phyloP scores from a whole-genome alignment of 2,113 vertebrate genomes.

The Trichomycterus rosablanca region DNA sequence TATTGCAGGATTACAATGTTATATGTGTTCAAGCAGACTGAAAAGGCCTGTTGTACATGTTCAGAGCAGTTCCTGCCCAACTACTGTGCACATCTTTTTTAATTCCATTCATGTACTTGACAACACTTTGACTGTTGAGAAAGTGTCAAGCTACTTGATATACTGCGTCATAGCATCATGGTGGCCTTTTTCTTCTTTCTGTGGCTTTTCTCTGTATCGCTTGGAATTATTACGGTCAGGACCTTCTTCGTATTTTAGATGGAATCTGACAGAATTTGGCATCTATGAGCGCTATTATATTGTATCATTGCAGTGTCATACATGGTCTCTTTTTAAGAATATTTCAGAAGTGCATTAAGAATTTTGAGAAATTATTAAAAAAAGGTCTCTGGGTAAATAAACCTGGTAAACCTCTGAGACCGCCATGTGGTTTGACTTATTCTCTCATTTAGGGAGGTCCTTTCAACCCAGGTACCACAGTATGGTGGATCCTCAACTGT shows the following conservation, averaged over 20 bases:
- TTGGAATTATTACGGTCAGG: conserved; percentile 39
- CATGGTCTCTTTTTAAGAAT: conserved; percentile 1
- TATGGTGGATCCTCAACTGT: conserved; percentile 56
- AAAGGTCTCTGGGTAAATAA: too few relatives aligned
- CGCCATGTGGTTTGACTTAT: conserved; percentile 61
- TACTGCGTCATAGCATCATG: conserved; percentile 64
- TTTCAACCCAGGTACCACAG: conserved; percentile 56
- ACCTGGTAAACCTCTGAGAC: conserved; percentile 20
- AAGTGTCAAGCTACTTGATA: conserved; percentile 70
- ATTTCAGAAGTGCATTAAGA: too few relatives aligned
- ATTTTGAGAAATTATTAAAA: too few relatives aligned
- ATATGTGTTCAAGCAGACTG: conserved; percentile 69
- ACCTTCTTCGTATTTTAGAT: conserved; percentile 15
- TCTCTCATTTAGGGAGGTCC: conserved; percentile 50
- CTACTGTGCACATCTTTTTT: conserved; percentile 63
- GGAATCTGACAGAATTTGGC: conserved; percentile 14
- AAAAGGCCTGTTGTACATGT: conserved; percentile 69
- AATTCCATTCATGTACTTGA: conserved; percentile 67
- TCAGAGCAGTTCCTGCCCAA: conserved; percentile 63
- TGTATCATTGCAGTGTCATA: conserved; percentile 7
- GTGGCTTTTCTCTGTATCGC: conserved; percentile 29
- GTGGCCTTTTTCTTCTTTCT: conserved; percentile 54
- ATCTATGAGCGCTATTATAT: conserved; percentile 6
- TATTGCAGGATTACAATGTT: conserved; percentile 70
- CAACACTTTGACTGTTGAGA: conserved; percentile 68